phyloP scores from a whole-genome alignment of 2,797 vertebrate species.

The Schizopygopsis malacanthus region DNA sequence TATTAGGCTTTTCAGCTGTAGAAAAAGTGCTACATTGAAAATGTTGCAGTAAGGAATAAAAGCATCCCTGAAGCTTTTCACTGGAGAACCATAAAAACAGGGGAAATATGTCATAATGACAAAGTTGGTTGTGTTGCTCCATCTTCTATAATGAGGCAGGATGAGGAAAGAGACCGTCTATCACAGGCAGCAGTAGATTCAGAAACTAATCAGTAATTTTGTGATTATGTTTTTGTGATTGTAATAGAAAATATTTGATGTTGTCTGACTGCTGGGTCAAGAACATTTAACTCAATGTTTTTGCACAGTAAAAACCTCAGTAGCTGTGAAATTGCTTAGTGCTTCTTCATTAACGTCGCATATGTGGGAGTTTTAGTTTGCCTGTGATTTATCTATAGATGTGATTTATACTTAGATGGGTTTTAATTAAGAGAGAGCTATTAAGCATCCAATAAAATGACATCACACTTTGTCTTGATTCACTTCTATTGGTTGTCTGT shows the following conservation, averaged over 20 bases:
- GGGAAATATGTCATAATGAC: conserved; percentile 17
- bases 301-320: neutral
- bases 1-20: conserved; percentile 9
- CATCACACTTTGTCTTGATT: conserved; percentile 52
- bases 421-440: conserved; percentile 67
- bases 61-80: conserved; percentile 8
- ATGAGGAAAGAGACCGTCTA: neutral
- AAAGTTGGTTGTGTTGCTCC: conserved; percentile 23
- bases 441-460: conserved; percentile 60
- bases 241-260: conserved; percentile 13
- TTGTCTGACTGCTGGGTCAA: neutral
- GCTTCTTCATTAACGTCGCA: neutral
- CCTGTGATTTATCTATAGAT: neutral
- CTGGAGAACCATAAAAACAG: neutral
- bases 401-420: conserved; percentile 42
- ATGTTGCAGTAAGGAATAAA: conserved; percentile 23
- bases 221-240: conserved; percentile 8
- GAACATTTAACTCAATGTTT: neutral
- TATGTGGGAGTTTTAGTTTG: neutral
- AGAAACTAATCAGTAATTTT: neutral
- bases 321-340: neutral
- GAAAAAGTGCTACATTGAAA: conserved; percentile 1
- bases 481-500: conserved; percentile 52
- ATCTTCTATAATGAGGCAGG: conserved; percentile 31
- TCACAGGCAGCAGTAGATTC: neutral